phyloP scores from a whole-genome alignment of 2,888 invertebrate genomes.

The Smittia aterrima region DNA sequence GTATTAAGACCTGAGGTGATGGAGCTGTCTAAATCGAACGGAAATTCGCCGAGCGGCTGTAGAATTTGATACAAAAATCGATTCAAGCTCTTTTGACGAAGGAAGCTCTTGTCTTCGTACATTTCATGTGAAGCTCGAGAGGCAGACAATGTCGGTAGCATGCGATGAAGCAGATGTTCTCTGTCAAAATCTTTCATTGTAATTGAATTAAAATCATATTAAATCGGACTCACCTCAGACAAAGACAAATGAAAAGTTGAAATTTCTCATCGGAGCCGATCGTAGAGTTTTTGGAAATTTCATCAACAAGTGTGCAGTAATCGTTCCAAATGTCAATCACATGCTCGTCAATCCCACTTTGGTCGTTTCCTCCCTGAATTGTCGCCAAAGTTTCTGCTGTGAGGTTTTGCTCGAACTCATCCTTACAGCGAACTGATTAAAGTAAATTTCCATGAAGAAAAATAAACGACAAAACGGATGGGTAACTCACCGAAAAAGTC shows the following conservation, averaged over 20 bases:
- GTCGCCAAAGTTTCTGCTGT: conserved; percentile 59
- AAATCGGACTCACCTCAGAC: conserved; percentile 68
- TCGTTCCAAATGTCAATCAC: conserved; percentile 77
- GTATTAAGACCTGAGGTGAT: conserved; percentile 57
- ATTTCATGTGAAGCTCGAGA: conserved; percentile 87
- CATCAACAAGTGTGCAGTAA: conserved; percentile 85
- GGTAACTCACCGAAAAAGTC: conserved; percentile 83
- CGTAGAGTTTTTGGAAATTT: conserved; percentile 68
- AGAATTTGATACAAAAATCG: conserved; percentile 89
- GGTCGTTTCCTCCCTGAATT: conserved; percentile 47
- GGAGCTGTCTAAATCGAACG: conserved; percentile 82
- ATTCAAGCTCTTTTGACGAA: conserved; percentile 80
- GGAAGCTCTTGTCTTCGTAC: conserved; percentile 95
- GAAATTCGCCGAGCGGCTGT: conserved; percentile 84
- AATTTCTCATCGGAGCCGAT: conserved; percentile 98
- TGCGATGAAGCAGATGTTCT: conserved; percentile 84
- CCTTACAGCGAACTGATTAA: conserved; percentile 68
- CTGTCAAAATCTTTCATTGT: conserved; percentile 54
- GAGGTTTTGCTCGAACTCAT: conserved; percentile 73
- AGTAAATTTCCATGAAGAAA: not conserved
- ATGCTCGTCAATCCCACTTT: conserved; percentile 51
- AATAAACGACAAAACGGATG: not conserved
- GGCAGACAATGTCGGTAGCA: conserved; percentile 87
- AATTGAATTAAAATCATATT: conserved; percentile 8
- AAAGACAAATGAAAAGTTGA: conserved; percentile 92